phyloP scores from a whole-genome alignment of 2,113 vertebrate species.

The Condylura cristata region DNA sequence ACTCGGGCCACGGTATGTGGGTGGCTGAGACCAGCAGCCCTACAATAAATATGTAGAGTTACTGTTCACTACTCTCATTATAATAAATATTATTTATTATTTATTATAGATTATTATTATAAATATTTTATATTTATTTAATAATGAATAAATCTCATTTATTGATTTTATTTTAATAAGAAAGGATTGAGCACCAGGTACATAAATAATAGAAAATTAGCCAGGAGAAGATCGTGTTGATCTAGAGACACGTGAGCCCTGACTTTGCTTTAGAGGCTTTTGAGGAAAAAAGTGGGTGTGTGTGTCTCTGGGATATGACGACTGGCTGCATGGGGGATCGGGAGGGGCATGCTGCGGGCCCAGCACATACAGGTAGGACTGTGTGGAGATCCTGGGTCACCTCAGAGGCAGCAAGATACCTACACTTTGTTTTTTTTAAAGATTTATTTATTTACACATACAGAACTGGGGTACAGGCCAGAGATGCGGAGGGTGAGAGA shows the following conservation, averaged over 20 bases:
- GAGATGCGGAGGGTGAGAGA: too few species aligned
- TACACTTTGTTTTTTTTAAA: background rate
- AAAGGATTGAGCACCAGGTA: background rate
- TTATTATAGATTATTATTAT: too few species aligned
- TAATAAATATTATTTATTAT: too few species aligned
- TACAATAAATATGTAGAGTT: background rate
- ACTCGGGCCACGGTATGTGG: background rate
- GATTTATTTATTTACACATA: too few species aligned
- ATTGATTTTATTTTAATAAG: constrained; percentile 43
- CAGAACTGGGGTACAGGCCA: too few species aligned
- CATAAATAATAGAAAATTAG: constrained; percentile 32
- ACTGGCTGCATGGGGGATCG: background rate
- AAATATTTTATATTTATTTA: too few species aligned
- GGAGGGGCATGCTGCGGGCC: background rate
- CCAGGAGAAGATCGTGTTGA: constrained; percentile 13
- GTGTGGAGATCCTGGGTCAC: background rate
- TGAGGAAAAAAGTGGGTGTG: background rate
- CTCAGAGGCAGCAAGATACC: background rate
- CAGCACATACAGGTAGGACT: background rate
- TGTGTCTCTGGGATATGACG: background rate
- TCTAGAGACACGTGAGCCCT: background rate
- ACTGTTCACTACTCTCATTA: background rate
- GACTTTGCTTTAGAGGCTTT: constrained; percentile 22
- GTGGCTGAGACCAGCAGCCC: background rate
- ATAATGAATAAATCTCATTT: too few species aligned